Base-by-base conservation (phyloP, 2,113 vertebrate species). In the Etheostoma cragini region DNA sequence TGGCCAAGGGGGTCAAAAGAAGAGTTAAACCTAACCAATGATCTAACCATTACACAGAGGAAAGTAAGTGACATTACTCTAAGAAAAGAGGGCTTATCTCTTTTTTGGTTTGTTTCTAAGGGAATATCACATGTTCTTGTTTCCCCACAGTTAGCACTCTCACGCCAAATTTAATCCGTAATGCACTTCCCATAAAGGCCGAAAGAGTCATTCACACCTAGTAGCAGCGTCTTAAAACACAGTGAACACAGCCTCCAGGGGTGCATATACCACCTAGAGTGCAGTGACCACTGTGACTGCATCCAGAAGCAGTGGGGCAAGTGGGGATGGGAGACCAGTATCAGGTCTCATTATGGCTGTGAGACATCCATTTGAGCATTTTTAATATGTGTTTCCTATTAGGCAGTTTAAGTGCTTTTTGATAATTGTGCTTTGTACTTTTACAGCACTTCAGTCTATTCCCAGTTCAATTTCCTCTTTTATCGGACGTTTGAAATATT, bases 391-490 rank as follows among this genome's bases (percentile, higher is more conserved):
- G 96, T 98, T 96, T 97, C 97, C 97, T 98, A 98, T 99, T 98
- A 99, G 97, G 96, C 95, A 94, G 96, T 97, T 97, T 98, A 99
- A 99, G 98, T 99, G 97, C 97, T 97, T 99, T 99, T 99, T 99
- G 97, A 99, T 99, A 99, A 99, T 99, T 99, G 97, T 98, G 97
- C 98, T 99, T 99, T 99, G 98, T 99, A 98, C 97, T 98, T 99
- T 99, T 98, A 99, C 97, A 96, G 97, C 97, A 97, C 97, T 98
- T 95, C 96, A 95, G 97, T 96, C 98, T 98, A 99, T 99, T 99
- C 98, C 98, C 98, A 98, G 97, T 98, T 97, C 98, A 99, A 99
- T 99, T 97, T 99, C 96, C 97, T 97, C 97, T 98, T 99, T 99
- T 99, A 99, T 98, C 97, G 95, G 95, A 98, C 97, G 96, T 99